Evolutionary conservation across 2,113 vertebrate species (phyloP).

Genomic region (Heloderma charlesbogerti): DNA sequence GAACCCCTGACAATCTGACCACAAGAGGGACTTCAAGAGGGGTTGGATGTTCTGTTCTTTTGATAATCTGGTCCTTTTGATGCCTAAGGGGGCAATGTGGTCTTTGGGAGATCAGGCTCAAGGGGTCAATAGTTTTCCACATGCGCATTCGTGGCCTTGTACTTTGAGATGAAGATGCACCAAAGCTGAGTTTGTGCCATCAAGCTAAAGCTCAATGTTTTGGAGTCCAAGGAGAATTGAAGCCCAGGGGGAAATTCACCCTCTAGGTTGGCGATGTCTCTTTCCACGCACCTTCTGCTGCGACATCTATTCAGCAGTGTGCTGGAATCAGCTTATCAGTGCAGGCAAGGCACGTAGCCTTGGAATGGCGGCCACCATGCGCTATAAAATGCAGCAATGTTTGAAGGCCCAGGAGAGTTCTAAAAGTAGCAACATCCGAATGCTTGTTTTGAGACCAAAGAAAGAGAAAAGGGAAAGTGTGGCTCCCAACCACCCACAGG

Average conservation of each 20-base stretch:
- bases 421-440: background rate
- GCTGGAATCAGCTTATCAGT: background rate
- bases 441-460: background rate
- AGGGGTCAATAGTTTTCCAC: background rate
- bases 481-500: background rate
- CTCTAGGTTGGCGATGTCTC: background rate
- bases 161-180: fast-evolving
- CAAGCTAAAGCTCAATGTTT: background rate
- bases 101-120: background rate
- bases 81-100: background rate
- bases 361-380: background rate
- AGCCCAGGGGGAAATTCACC: background rate
- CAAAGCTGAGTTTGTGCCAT: fast-evolving
- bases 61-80: background rate
- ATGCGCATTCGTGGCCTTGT: fast-evolving
- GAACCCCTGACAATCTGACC: background rate
- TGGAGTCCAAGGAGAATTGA: fast-evolving
- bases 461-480: background rate
- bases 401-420: background rate
- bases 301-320: background rate
- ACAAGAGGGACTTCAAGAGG: background rate
- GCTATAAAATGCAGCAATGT: background rate
- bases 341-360: background rate
- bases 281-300: background rate
- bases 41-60: background rate